Evolutionary conservation across 1,140 invertebrate species (phyloP).

Genomic region (Cyrtorhinus lividipennis): DNA sequence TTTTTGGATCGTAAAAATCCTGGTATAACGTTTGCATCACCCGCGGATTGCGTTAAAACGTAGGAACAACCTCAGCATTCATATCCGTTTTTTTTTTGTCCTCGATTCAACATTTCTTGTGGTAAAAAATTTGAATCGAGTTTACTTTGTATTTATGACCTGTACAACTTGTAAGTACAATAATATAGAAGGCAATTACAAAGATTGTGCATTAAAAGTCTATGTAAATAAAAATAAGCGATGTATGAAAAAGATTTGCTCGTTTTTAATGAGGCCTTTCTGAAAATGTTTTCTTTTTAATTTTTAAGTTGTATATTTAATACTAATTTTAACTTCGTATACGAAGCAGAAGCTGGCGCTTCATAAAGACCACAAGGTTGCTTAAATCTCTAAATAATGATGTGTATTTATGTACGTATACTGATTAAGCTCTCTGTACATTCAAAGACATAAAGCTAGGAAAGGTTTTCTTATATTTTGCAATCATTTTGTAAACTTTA

Average conservation of each 20-base stretch:
- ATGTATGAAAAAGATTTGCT: slow-evolving; percentile 16
- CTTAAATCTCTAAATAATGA: slow-evolving; percentile 22
- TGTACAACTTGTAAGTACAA: slow-evolving; percentile 2
- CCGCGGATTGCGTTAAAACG: slow-evolving; percentile 19
- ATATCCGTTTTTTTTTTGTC: too few species aligned
- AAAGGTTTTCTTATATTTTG: slow-evolving; percentile 10
- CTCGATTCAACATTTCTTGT: too few species aligned
- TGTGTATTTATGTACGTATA: slow-evolving; percentile 24
- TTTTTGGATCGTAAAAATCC: slow-evolving; percentile 21
- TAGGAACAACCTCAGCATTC: slow-evolving; percentile 20
- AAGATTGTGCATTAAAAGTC: slow-evolving; percentile 22
- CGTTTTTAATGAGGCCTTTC: slow-evolving; percentile 20
- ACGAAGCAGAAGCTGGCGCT: slow-evolving; percentile 17
- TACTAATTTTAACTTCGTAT: slow-evolving; percentile 22
- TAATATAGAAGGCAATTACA: slow-evolving; percentile 22
- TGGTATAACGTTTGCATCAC: slow-evolving; percentile 23
- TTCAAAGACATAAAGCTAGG: slow-evolving; percentile 22
- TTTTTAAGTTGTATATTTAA: too few species aligned
- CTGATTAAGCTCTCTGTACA: slow-evolving; percentile 22
- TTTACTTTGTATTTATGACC: too few species aligned
- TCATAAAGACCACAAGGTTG: slow-evolving; percentile 18
- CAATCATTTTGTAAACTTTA: slow-evolving; percentile 14
- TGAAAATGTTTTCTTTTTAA: slow-evolving; percentile 13
- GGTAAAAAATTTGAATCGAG: too few species aligned
- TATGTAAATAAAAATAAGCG: slow-evolving; percentile 23